Evolutionary conservation across 2,888 invertebrate genomes (phyloP), one percentile per base, ranked within the genome.

Genomic region (Drosophila koepferae): DNA sequence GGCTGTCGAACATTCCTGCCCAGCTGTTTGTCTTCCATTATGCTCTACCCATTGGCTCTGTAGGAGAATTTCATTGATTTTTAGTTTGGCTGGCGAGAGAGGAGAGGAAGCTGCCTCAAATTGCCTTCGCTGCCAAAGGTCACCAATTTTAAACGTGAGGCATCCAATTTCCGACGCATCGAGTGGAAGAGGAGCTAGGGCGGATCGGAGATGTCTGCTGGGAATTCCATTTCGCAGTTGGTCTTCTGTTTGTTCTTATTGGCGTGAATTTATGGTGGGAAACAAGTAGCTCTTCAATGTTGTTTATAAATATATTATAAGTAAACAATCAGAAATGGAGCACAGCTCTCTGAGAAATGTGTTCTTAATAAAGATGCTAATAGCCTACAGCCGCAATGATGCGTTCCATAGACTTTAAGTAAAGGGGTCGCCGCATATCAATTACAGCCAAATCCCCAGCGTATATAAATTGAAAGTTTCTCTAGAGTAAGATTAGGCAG

Each of bases 291-390:
- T 43, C 72, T 49, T 56, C 63, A 40, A 64, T 73, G 67, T 73
- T 81, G 89, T 86, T 89, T 85, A 86, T 89, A 86, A 80, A 74
- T 77, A 74, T 69, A 72, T 82, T 72, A 72, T 82, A 86, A 82
- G 73, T 64, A 82, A 85, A 88, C 79, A 82, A 72, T 69, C 61
- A 6, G 49, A 55, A 60, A 40, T 59, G 72, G 59, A 68, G 69
- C 74, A 18, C n/a, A 55, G 55, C 40, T 55, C 55, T 70, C 59
- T 65, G 77, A 72, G 71, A 86, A 83, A 83, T 83, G 89, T 88
- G 83, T 88, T 83, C 80, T 64, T 83, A 83, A 83, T 83, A 83
- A 83, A 82, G 66, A 76, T 79, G 88, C 82, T 83, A 88, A 83
- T 88, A 80, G 88, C 41, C 77, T 10, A 58, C 34, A 65, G 72